Percentiles rank a stretch among this genome's conserved stretches.
phyloP scores from a whole-genome alignment of 2,888 invertebrate genomes.

The Melolontha melolontha region DNA sequence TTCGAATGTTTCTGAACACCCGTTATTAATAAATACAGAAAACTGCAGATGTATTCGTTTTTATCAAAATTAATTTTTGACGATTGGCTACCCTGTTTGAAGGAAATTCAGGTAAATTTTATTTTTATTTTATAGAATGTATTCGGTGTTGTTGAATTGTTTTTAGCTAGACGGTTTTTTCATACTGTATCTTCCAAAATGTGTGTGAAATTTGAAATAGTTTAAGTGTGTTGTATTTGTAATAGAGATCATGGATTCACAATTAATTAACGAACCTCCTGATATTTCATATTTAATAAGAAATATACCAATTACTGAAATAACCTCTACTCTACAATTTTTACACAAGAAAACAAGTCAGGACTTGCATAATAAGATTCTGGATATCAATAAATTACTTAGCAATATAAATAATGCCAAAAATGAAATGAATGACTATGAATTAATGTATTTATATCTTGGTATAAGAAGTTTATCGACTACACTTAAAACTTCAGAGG shows the following conservation, averaged over 20 bases:
- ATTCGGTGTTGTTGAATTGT: too few relatives aligned
- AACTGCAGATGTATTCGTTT: too few relatives aligned
- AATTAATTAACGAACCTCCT: background rate
- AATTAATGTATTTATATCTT: constrained; percentile 12
- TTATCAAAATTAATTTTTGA: too few relatives aligned
- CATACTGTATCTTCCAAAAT: too few relatives aligned
- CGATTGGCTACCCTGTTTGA: too few relatives aligned
- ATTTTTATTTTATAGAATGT: too few relatives aligned
- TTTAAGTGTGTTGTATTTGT: too few relatives aligned
- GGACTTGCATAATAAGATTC: background rate
- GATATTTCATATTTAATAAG: constrained; percentile 2
- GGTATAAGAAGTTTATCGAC: background rate
- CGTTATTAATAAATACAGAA: too few relatives aligned
- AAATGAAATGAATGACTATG: constrained; percentile 5
- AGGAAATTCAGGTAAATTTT: too few relatives aligned
- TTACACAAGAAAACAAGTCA: constrained; percentile 14
- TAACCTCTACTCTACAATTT: constrained; percentile 16
- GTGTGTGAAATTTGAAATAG: too few relatives aligned
- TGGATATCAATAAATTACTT: background rate
- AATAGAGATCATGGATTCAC: constrained; percentile 6
- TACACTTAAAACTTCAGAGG: constrained; percentile 2
- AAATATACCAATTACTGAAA: constrained; percentile 5
- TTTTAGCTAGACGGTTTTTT: too few relatives aligned
- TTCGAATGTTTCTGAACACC: too few relatives aligned
- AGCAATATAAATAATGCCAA: background rate